These are phyloP conservation scores for Perodicticus potto DNA, from an alignment of 2,797 vertebrate species.

Conservation along the genomic window DNA sequence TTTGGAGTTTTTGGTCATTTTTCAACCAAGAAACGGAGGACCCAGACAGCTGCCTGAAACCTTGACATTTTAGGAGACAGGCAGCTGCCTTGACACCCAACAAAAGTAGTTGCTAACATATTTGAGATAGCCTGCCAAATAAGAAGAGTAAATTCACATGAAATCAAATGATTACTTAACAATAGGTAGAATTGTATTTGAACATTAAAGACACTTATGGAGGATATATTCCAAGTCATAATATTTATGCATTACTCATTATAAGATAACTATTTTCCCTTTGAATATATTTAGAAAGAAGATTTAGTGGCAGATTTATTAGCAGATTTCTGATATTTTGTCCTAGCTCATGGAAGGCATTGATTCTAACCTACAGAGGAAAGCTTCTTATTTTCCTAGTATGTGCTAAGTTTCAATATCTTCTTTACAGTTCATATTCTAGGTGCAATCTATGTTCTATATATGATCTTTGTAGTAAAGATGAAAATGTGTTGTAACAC, in stretches of 20 bases:
- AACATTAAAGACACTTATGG: background rate
- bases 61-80: too few relatives aligned
- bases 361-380: conserved; percentile 39
- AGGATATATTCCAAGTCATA: background rate
- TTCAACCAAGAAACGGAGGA: too few relatives aligned
- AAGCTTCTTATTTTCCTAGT: conserved; percentile 47
- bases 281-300: conserved; percentile 43
- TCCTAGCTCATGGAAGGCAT: conserved; percentile 40
- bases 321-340: conserved; percentile 57
- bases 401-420: conserved; percentile 20
- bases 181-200: background rate
- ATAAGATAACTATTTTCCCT: conserved; percentile 19
- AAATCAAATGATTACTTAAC: conserved; percentile 22
- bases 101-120: background rate
- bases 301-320: conserved; percentile 45
- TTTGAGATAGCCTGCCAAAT: background rate
- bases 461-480: conserved; percentile 57
- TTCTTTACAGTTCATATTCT: conserved; percentile 59
- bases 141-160: conserved; percentile 10
- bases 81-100: too few relatives aligned
- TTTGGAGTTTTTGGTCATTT: too few relatives aligned
- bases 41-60: too few relatives aligned
- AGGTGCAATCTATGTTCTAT: conserved; percentile 41
- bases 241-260: background rate
- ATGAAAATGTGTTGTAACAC: conserved; percentile 68